A percentile compares a stretch with the other conserved stretches of the same genome.
These are phyloP conservation scores for Anguilla anguilla DNA, from an alignment of 2,797 vertebrate species.

Conservation along the genomic window DNA sequence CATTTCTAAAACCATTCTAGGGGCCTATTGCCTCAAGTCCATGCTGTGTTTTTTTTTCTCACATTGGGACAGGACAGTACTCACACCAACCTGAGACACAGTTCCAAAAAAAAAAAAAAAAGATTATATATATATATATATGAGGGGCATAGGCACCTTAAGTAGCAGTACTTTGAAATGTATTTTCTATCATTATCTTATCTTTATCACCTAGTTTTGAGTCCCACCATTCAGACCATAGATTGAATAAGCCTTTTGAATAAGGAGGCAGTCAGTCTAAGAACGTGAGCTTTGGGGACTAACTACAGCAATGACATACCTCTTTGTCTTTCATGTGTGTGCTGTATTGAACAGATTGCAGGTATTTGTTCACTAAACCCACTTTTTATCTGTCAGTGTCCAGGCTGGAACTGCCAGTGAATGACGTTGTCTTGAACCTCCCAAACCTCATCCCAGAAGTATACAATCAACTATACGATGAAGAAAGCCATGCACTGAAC, in stretches of 20 bases:
- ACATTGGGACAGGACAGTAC: not conserved
- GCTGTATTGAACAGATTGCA: not conserved
- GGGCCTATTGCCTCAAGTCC: not conserved
- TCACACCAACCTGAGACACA: not conserved
- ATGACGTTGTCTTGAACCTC: not conserved
- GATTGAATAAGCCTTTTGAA: not conserved
- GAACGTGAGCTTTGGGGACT: not conserved
- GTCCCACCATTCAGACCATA: too few species aligned
- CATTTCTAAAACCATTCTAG: slow-evolving; percentile 22
- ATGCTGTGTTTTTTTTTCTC: not conserved
- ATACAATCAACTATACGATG: not conserved
- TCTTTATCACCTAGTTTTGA: too few species aligned
- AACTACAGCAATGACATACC: not conserved
- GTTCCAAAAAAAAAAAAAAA: too few species aligned
- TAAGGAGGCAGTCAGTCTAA: not conserved
- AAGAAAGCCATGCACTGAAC: not conserved
- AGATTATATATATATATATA: too few species aligned
- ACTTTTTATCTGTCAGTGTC: not conserved
- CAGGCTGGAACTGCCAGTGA: not conserved
- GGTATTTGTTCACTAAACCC: not conserved
- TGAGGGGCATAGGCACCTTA: not conserved
- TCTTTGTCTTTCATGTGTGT: not conserved
- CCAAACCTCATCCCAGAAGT: not conserved
- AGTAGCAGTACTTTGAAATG: not conserved
- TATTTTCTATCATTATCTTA: not conserved